These are phyloP conservation scores for Amblyraja radiata DNA, from an alignment of 2,797 vertebrate genomes.

Conservation along the genomic window DNA sequence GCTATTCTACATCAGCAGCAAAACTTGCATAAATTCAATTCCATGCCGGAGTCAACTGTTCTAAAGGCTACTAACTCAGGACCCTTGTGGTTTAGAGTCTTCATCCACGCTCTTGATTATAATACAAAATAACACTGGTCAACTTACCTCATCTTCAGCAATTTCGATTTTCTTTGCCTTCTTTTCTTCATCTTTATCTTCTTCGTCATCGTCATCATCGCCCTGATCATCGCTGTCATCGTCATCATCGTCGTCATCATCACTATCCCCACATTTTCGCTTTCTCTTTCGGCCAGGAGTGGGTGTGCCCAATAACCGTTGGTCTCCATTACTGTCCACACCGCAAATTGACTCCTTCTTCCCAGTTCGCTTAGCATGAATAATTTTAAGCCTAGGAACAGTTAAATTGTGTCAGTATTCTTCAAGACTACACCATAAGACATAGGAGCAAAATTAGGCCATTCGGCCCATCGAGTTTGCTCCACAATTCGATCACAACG, in stretches of 20 bases:
- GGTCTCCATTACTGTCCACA: conserved; percentile 63
- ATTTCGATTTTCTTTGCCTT: conserved; percentile 76
- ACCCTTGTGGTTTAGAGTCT: background rate
- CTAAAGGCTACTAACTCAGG: background rate
- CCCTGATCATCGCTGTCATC: conserved; percentile 89
- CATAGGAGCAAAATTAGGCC: too few relatives aligned
- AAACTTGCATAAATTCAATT: background rate
- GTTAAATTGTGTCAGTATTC: conserved; percentile 14
- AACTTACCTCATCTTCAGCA: conserved; percentile 79
- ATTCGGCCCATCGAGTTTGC: too few relatives aligned
- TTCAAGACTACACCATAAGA: background rate
- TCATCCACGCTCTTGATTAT: background rate
- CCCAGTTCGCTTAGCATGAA: conserved; percentile 79
- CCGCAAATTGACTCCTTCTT: conserved; percentile 62
- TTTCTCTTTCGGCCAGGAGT: conserved; percentile 68
- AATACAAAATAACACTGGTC: background rate
- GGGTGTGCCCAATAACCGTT: conserved; percentile 57
- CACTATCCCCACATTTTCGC: conserved; percentile 76
- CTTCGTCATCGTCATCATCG: conserved; percentile 80
- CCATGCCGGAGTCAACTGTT: background rate
- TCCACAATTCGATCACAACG: too few relatives aligned
- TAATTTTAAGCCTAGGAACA: conserved; percentile 69
- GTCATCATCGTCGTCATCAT: conserved; percentile 80
- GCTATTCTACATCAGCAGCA: background rate
- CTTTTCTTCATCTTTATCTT: conserved; percentile 75